Evolutionary conservation across 2,888 invertebrate species (phyloP), one percentile per base, ranked within the genome.

Genomic region (Hirtodrosophila confusa): DNA sequence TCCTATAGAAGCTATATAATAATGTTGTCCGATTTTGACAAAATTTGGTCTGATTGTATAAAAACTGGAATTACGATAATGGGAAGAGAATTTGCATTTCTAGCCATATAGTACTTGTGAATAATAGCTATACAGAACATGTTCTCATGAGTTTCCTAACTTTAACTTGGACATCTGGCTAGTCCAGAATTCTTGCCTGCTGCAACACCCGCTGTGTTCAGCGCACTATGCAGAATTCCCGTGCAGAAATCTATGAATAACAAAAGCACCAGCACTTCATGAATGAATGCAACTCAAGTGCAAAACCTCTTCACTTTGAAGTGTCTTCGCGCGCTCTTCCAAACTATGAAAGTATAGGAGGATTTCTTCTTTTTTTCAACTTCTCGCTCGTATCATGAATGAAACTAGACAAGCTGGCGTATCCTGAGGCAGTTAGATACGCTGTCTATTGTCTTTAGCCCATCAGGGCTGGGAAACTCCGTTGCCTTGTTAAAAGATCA

Each of bases 401-500:
- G 80, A 76, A 76, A 62, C 12, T 33, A 29, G 33, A 11, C 55
- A 54, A 37, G 36, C 31, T 12, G 9, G 5, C 5, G 23, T n/a
- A 23, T 31, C 6, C 29, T n/a, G 17, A 36, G 12, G 6, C 10
- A 27, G 49, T 61, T 73, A 49, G 47, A 29, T 17, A 48, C 56
- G 53, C 56, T 67, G 35, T 47, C 53, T 41, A 44, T 60, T 64
- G 61, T 69, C 75, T 51, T 50, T 10, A 43, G 29, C 12, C 37
- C 58, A 36, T 56, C 60, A 66, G 65, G 78, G 69, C 69, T 85
- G 75, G 76, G 82, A 80, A 87, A 75, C 82, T 78, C 85, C 73
- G 61, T 60, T 74, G 75, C 60, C 89, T 89, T 90, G 90, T 91
- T 91, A 91, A 86, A 91, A 89, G 77, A 88, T 91, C 90, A 91